Base-by-base conservation (phyloP, 2,113 vertebrate genomes). In the Prinia subflava region DNA sequence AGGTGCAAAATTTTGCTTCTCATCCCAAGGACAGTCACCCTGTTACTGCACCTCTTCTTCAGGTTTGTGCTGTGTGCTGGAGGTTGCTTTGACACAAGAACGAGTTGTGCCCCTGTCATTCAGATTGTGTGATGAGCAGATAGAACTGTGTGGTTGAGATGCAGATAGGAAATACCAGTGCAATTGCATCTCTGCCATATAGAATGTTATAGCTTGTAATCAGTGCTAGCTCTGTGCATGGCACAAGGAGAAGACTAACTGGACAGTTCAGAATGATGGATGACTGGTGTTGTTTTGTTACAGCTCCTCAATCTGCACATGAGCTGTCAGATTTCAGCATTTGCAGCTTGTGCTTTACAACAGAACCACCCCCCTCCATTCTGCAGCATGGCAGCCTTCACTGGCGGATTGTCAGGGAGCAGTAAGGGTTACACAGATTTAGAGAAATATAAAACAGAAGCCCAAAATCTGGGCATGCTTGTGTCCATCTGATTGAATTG, bases 361-460 rank as follows among this genome's bases (percentile, higher is more conserved):
- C 44, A 56, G 69, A 70, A 75, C 13, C 24, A 24, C 28, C 10
- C 11, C 35, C 49, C 13, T 17, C 18, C 42, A 3, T 67, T 78
- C 68, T 6, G 8, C 56, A 57, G 21, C 50, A 24, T 0, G 4
- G 76, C 62, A 57, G 21, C 55, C 39, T 83, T 87, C 65, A 15
- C 68, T 89, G 76, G 30, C 87, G 82, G 53, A 80, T 83, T 83
- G 46, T 53, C 67, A 39, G 75, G 63, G 52, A 55, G 47, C 67
- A 81, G 35, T 39, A 83, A 79, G 44, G 68, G 56, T 95, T 94
- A 95, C 76, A 24, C 31, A 81, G 84, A 83, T 90, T 93, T 77
- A 87, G 67, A 87, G 63, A 74, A 87, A 76, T 65, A 69, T 1
- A 77, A 68, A 92, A 49, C 37, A 91, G 78, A 96, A 95, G 70